These are phyloP conservation scores for Tetragonula carbonaria DNA, from an alignment of 2,888 invertebrate genomes.

Conservation along the genomic window DNA sequence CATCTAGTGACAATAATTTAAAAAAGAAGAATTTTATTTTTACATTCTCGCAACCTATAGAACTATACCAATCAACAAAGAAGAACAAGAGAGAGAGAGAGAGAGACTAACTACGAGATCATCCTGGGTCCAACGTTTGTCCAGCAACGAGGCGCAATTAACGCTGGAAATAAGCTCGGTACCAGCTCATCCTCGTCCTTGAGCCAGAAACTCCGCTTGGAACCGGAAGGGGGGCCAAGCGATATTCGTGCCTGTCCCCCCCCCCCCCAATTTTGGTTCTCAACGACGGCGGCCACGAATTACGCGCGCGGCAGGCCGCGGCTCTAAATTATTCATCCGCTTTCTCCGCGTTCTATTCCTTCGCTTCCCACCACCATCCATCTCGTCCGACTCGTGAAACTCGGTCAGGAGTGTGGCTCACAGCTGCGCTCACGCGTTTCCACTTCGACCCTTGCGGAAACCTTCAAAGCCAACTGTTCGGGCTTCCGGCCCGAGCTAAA, in stretches of 20 bases:
- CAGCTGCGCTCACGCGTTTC: background rate
- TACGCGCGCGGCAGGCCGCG: conserved; percentile 35
- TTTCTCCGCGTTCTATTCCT: conserved; percentile 28
- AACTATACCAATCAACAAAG: too few species aligned
- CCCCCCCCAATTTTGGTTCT: background rate
- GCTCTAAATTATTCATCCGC: conserved; percentile 58
- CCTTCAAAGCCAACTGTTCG: background rate
- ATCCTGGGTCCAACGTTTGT: background rate
- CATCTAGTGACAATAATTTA: too few species aligned
- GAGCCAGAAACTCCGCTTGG: background rate
- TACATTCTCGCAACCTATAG: too few species aligned
- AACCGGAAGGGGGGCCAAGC: conserved; percentile 5
- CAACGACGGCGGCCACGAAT: conserved; percentile 24
- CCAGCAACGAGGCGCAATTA: conserved; percentile 23
- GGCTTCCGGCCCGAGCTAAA: background rate
- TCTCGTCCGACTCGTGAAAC: conserved; percentile 7
- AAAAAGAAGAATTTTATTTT: too few species aligned
- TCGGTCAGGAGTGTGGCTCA: background rate
- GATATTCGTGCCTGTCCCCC: conserved; percentile 6
- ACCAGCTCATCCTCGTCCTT: conserved; percentile 13
- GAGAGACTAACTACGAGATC: too few species aligned
- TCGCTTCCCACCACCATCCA: background rate
- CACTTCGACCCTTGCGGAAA: background rate
- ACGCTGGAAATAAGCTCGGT: conserved; percentile 10
- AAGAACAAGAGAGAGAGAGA: too few species aligned